Evolutionary conservation across 2,888 invertebrate species (phyloP).

Genomic region (Drosophila recens): DNA sequence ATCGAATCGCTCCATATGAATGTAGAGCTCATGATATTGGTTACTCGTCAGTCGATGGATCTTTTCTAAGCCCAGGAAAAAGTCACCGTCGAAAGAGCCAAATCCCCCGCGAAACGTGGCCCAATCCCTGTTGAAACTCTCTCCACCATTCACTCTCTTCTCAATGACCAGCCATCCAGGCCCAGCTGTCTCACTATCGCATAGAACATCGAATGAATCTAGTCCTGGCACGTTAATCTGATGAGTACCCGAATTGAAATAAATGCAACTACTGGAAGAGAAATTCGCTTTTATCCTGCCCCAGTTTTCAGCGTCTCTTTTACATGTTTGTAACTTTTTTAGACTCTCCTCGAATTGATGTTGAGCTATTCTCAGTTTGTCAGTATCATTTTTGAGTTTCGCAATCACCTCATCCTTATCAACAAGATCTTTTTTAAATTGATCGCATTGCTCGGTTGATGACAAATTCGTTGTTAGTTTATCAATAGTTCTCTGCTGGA

Average conservation of each 20-base stretch:
- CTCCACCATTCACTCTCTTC: background rate
- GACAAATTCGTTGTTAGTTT: background rate
- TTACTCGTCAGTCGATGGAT: constrained; percentile 4
- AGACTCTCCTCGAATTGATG: background rate
- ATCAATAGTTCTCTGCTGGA: constrained; percentile 4
- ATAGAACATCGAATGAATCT: background rate
- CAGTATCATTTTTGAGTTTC: background rate
- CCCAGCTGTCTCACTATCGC: constrained; percentile 1
- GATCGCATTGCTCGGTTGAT: background rate
- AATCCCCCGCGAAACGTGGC: background rate
- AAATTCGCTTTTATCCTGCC: background rate
- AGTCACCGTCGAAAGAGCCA: background rate
- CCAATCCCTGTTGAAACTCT: constrained; percentile 2
- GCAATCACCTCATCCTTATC: background rate
- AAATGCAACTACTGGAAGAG: background rate
- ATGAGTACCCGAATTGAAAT: background rate
- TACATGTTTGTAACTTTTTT: background rate
- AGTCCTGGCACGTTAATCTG: background rate
- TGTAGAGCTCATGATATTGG: constrained; percentile 5
- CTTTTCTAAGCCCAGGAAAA: constrained; percentile 15
- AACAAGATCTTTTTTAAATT: background rate
- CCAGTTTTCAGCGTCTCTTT: background rate
- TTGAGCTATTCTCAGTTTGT: background rate
- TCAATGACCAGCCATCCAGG: constrained; percentile 3
- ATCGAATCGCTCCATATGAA: constrained; percentile 9